These are phyloP conservation scores for Parapristionchus giblindavisi DNA, from an alignment of 2,888 invertebrate species.

Conservation along the genomic window DNA sequence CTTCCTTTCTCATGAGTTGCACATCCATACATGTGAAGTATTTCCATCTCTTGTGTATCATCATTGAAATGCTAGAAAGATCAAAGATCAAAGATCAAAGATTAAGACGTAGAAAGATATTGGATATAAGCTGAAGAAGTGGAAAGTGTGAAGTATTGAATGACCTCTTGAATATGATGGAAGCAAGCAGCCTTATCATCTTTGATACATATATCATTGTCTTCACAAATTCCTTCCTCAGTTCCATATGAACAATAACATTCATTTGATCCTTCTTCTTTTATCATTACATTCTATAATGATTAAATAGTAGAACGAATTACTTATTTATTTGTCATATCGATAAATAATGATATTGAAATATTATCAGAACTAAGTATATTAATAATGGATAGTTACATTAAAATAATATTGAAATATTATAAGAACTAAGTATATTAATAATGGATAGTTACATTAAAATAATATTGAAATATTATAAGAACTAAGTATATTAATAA, in stretches of 20 bases:
- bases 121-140: background rate
- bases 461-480: no score
- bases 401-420: no score
- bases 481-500: no score
- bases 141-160: background rate
- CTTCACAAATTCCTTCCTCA: slow-evolving; percentile 52
- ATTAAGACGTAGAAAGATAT: background rate
- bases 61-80: slow-evolving; percentile 50
- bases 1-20: slow-evolving; percentile 62
- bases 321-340: no score
- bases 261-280: no score
- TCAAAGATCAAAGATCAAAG: slow-evolving; percentile 14
- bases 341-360: no score
- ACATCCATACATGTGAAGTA: slow-evolving; percentile 62
- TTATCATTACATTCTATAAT: no score
- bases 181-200: slow-evolving; percentile 63
- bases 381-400: no score
- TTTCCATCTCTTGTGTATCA: slow-evolving; percentile 50
- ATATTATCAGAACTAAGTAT: no score
- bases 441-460: no score
- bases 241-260: slow-evolving; percentile 65
- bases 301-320: no score
- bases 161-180: slow-evolving; percentile 59
- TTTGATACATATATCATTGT: slow-evolving; percentile 55
- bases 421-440: no score